These are phyloP conservation scores for Periplaneta americana DNA, from an alignment of 1,140 invertebrate genomes.

Conservation along the genomic window DNA sequence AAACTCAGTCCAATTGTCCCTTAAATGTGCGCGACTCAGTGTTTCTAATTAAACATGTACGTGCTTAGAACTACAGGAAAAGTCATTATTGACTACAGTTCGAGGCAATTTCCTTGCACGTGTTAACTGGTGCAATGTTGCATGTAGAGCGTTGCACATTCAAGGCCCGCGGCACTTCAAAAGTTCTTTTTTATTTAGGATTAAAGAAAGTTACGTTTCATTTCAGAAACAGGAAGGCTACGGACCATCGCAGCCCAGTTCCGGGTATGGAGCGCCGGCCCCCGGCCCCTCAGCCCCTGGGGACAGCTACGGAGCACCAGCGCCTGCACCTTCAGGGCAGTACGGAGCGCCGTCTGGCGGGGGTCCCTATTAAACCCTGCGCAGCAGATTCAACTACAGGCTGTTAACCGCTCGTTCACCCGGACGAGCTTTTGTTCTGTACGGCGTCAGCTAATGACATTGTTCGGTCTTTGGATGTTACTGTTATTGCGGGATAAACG, in stretches of 20 bases:
- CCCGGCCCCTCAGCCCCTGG: constrained; percentile 18
- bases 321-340: constrained; percentile 1
- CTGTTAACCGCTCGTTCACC: too few species aligned
- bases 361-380: background rate
- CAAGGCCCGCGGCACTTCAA: background rate
- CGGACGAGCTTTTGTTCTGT: background rate
- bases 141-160: background rate
- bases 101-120: too few species aligned
- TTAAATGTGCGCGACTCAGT: too few species aligned
- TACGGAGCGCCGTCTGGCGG: constrained; percentile 14
- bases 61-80: too few species aligned
- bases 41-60: too few species aligned
- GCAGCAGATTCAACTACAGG: background rate
- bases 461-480: background rate
- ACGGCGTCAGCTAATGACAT: background rate
- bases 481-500: background rate
- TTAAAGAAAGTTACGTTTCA: constrained; percentile 17
- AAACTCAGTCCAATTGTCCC: too few species aligned
- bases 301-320: constrained; percentile 17
- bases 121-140: too few species aligned
- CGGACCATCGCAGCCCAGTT: constrained; percentile 28
- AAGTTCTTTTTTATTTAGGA: background rate
- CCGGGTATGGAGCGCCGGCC: constrained; percentile 42
- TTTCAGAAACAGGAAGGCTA: constrained; percentile 36
- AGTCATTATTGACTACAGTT: too few species aligned